Evolutionary conservation across 1,140 invertebrate genomes (phyloP).

Genomic region (Drosophila watanabei): DNA sequence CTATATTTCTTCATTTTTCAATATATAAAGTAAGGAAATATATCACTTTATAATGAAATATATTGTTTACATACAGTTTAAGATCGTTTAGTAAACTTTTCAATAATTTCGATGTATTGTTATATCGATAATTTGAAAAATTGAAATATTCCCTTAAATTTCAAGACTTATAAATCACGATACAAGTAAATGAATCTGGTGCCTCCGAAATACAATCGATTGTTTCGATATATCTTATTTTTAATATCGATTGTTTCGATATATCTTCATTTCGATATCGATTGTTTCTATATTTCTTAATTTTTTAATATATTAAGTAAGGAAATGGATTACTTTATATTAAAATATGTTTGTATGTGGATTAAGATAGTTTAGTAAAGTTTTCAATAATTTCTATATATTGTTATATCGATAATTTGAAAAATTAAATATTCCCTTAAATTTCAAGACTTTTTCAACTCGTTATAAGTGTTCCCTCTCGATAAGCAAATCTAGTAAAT

Average conservation of each 20-base stretch:
- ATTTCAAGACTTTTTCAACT: neutral
- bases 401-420: neutral
- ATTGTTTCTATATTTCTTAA: too few species aligned
- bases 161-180: too few species aligned
- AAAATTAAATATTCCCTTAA: neutral
- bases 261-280: too few species aligned
- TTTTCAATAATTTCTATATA: neutral
- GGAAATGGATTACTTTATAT: too few species aligned
- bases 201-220: slow-evolving; percentile 66
- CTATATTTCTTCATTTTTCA: neutral
- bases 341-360: neutral
- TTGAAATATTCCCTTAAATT: neutral
- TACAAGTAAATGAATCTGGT: slow-evolving; percentile 40
- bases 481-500: slow-evolving; percentile 2
- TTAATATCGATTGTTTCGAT: neutral
- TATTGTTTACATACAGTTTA: neutral
- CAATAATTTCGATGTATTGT: neutral
- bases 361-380: neutral
- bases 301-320: neutral
- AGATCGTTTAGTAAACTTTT: neutral
- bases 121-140: neutral
- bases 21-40: neutral
- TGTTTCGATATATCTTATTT: too few species aligned
- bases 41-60: too few species aligned
- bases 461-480: too few species aligned